phyloP scores from a whole-genome alignment of 2,113 vertebrate species.

The Mastomys coucha region DNA sequence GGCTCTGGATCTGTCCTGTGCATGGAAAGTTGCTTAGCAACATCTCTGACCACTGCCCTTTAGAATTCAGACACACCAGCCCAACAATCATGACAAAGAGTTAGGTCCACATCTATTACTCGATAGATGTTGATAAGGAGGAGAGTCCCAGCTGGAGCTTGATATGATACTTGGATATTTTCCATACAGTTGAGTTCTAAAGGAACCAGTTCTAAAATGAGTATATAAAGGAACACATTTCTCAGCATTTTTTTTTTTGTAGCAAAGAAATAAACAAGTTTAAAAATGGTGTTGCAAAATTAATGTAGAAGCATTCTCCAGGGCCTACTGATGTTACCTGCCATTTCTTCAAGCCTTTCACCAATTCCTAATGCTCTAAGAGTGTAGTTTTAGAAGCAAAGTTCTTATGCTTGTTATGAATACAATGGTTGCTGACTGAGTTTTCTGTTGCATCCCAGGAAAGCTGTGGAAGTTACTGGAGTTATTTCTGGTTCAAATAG shows the following conservation, averaged over 20 bases:
- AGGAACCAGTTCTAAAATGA: neutral
- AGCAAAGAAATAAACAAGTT: neutral
- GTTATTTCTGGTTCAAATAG: conserved; percentile 74
- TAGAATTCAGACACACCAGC: neutral
- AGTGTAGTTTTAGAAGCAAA: neutral
- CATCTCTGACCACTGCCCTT: neutral
- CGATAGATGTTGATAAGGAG: neutral
- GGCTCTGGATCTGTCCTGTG: neutral
- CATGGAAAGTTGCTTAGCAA: neutral
- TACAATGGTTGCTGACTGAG: neutral
- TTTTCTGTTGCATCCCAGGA: conserved; percentile 56
- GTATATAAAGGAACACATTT: neutral
- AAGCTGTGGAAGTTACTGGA: conserved; percentile 49
- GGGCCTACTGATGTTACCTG: neutral
- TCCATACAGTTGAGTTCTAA: neutral
- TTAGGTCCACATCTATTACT: neutral
- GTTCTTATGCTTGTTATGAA: conserved; percentile 44
- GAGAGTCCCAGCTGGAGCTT: neutral
- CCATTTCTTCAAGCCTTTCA: conserved; percentile 22
- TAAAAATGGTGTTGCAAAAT: conserved; percentile 1
- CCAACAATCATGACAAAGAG: neutral
- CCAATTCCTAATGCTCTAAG: neutral
- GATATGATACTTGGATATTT: neutral
- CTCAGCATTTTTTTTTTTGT: neutral
- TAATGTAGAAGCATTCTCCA: neutral